Evolutionary conservation across 2,113 vertebrate genomes (phyloP), one percentile per base, ranked within the genome.

Genomic region (Urocynchramus pylzowi): DNA sequence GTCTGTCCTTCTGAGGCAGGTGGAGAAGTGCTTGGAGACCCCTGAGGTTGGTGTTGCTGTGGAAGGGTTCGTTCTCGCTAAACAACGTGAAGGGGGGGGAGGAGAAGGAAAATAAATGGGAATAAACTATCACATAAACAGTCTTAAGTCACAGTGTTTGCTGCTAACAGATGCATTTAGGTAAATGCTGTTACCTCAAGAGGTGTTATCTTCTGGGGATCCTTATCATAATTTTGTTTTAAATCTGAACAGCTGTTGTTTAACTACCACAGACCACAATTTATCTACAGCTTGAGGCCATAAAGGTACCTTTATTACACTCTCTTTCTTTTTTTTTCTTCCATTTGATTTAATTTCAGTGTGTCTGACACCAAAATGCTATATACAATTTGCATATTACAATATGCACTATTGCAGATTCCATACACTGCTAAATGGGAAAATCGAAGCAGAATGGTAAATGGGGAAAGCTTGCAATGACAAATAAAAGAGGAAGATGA

Each of bases 231-330:
- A 99, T 99, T 99, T 99, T 98, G 98, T 98, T 98, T 98, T 98
- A 98, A 99, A 99, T 98, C 98, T 97, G 97, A 99, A 99, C 98
- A 99, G 98, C 98, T 99, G 98, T 99, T 99, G 98, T 99, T 99
- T 99, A 99, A 99, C 98, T 98, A 99, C 98, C 98, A 98, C 98
- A 98, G 98, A 98, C 98, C 97, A 98, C 98, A 98, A 98, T 98
- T 98, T 99, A 98, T 99, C 98, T 98, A 98, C 98, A 97, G 98
- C 99, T 98, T 97, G 98, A 90, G 98, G 98, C 98, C 98, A 98
- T 97, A 98, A 98, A 98, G 97, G 98, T 97, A 98, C 98, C 92
- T 98, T 97, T 97, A 97, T 98, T 98, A 97, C 97, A 98, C 97
- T 97, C 95, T 80, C 80, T 97, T 97, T 95, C 77, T 91, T 97